These are phyloP conservation scores for Asteroscopus sphinx DNA, from an alignment of 2,888 invertebrate species.

Conservation along the genomic window DNA sequence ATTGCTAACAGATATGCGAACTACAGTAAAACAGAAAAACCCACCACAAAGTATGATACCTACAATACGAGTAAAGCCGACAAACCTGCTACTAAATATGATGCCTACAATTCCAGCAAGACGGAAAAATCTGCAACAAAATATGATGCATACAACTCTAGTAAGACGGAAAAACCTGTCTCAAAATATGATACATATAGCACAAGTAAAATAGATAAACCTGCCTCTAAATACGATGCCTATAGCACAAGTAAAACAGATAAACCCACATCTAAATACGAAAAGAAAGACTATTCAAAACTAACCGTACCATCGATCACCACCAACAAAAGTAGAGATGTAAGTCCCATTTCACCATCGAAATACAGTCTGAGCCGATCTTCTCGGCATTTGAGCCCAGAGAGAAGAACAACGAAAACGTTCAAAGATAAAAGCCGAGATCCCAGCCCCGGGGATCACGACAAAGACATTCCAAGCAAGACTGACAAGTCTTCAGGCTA, in stretches of 20 bases:
- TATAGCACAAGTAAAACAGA: conserved; percentile 57
- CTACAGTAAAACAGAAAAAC: conserved; percentile 70
- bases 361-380: conserved; percentile 81
- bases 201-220: conserved; percentile 61
- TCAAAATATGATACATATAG: conserved; percentile 71
- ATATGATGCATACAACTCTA: conserved; percentile 65
- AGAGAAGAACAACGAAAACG: conserved; percentile 77
- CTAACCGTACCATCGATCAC: conserved; percentile 75
- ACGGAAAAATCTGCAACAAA: conserved; percentile 66
- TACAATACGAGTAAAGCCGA: conserved; percentile 56
- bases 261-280: conserved; percentile 72
- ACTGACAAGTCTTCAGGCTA: conserved; percentile 88
- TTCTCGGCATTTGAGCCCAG: conserved; percentile 87
- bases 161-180: conserved; percentile 63
- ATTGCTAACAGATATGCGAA: conserved; percentile 83
- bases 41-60: conserved; percentile 53
- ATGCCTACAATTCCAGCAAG: conserved; percentile 58
- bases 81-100: conserved; percentile 70
- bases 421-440: conserved; percentile 87
- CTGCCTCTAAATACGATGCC: conserved; percentile 72
- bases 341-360: conserved; percentile 87
- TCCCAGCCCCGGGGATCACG: conserved; percentile 88
- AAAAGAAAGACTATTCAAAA: conserved; percentile 88
- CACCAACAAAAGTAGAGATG: conserved; percentile 86
- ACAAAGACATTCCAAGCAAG: conserved; percentile 89